Conservation (phyloP, 2,888 invertebrate genomes). For the Drosophila kanekoi region DNA sequence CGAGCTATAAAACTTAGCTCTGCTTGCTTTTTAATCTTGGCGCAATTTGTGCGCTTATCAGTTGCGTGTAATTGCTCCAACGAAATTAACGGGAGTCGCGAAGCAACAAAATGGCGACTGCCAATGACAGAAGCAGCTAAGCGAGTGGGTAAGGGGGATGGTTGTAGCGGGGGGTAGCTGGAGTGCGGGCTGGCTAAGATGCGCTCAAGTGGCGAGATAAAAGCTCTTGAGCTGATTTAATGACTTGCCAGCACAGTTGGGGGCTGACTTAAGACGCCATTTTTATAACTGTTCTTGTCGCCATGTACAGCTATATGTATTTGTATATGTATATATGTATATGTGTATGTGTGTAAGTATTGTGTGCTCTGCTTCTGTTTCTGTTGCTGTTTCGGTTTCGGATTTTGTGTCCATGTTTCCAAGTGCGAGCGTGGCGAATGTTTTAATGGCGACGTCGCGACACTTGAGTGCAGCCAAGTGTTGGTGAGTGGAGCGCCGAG, state of each 20-base stretch:
- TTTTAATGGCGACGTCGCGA: constrained; percentile 77
- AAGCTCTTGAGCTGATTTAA: constrained; percentile 78
- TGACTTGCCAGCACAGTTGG: constrained; percentile 68
- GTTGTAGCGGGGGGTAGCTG: not conserved
- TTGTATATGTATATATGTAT: not conserved
- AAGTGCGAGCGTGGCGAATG: constrained; percentile 71
- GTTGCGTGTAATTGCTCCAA: constrained; percentile 79
- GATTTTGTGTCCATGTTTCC: constrained; percentile 61
- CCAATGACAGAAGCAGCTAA: constrained; percentile 47
- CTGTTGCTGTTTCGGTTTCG: constrained; percentile 37
- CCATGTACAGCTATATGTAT: constrained; percentile 16
- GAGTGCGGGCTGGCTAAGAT: constrained; percentile 37
- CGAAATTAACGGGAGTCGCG: constrained; percentile 76
- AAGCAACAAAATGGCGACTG: constrained; percentile 60
- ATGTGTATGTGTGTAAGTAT: not conserved
- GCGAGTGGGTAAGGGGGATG: not conserved
- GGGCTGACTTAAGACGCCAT: constrained; percentile 77
- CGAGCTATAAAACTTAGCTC: constrained; percentile 61
- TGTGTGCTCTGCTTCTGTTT: constrained; percentile 10
- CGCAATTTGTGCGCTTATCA: constrained; percentile 65
- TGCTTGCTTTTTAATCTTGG: constrained; percentile 66
- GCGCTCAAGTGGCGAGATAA: constrained; percentile 76
- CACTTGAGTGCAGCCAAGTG: constrained; percentile 79
- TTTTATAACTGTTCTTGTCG: constrained; percentile 65
- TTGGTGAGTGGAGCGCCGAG: constrained; percentile 53